phyloP scores from a whole-genome alignment of 2,888 invertebrate species.

The Tanypteryx hageni region DNA sequence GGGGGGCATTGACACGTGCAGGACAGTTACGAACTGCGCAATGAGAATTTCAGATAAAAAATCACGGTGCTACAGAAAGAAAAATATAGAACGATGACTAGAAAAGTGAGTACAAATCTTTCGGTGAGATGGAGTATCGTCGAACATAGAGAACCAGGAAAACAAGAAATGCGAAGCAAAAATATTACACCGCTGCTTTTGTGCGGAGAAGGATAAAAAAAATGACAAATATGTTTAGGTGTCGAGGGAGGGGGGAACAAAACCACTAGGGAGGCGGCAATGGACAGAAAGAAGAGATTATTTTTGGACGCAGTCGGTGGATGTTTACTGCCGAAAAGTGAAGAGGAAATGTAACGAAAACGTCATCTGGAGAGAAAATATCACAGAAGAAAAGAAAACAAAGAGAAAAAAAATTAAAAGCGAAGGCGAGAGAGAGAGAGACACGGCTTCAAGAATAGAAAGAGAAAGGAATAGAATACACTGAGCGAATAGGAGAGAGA shows the following conservation, averaged over 20 bases:
- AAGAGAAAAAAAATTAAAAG: background rate
- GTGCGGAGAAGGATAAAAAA: background rate
- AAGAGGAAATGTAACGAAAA: background rate
- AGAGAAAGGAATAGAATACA: background rate
- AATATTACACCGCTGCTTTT: background rate
- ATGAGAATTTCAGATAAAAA: no score
- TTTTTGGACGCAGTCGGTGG: background rate
- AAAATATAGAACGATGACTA: no score
- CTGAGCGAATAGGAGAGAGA: background rate
- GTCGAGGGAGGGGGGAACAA: background rate
- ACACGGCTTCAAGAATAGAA: background rate
- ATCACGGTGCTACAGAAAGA: no score
- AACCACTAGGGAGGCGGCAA: background rate
- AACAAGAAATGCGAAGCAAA: background rate
- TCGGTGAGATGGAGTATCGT: background rate
- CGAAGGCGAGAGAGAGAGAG: background rate
- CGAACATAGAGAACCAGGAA: background rate
- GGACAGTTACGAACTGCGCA: no score
- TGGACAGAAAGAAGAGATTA: background rate
- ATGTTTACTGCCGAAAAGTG: background rate
- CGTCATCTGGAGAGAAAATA: background rate
- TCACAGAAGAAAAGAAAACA: background rate
- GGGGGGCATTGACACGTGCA: no score
- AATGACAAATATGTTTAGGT: background rate
- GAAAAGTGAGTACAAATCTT: no score